A percentile compares a stretch with the other conserved stretches of the same genome.
Evolutionary conservation across 2,113 vertebrate species (phyloP).

Genomic region (Pachyramphus minor): DNA sequence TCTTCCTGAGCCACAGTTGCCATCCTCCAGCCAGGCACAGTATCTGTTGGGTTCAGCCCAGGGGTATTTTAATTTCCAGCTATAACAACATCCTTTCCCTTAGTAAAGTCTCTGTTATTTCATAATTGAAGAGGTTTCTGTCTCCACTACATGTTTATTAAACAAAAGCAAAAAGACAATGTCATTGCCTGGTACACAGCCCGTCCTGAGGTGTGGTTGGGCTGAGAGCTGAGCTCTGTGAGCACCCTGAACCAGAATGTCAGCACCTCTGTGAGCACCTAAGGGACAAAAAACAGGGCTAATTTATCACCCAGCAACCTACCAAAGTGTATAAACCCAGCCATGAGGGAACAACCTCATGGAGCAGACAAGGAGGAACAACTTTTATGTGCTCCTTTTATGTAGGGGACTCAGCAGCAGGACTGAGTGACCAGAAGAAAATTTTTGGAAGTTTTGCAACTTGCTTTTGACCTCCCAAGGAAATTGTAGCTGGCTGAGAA

Average conservation of each 20-base stretch:
- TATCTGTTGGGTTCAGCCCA: not conserved
- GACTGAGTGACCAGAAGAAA: not conserved
- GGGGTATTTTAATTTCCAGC: not conserved
- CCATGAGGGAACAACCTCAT: not conserved
- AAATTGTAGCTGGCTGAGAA: not conserved
- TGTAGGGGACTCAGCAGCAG: not conserved
- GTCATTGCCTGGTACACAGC: not conserved
- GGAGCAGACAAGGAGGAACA: not conserved
- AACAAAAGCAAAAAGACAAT: not conserved
- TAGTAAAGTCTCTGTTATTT: not conserved
- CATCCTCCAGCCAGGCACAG: not conserved
- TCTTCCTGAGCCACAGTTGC: not conserved
- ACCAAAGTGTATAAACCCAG: not conserved
- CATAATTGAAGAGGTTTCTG: not conserved
- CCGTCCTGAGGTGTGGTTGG: rapidly evolving
- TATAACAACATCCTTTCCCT: not conserved
- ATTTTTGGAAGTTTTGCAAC: not conserved
- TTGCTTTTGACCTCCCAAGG: not conserved
- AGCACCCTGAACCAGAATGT: not conserved
- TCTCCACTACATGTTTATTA: not conserved
- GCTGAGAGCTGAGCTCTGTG: not conserved
- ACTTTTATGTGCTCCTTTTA: not conserved
- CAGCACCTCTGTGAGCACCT: not conserved
- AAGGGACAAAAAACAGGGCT: not conserved
- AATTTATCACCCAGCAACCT: not conserved